These are phyloP conservation scores for Drosophila tropicalis DNA, from an alignment of 1,140 invertebrate species.

Conservation along the genomic window DNA sequence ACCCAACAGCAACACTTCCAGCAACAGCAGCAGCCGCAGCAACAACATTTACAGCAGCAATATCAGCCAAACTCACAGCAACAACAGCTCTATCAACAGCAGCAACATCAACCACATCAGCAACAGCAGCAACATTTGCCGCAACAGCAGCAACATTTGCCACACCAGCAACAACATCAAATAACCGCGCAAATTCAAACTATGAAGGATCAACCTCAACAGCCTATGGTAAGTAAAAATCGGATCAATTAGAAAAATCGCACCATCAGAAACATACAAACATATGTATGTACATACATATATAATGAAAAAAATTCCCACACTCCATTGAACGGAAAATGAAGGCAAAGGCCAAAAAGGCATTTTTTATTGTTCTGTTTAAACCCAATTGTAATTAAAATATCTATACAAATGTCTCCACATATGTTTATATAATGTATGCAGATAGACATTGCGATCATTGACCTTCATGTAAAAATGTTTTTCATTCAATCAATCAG, in stretches of 20 bases:
- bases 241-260: too few relatives aligned
- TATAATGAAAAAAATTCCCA: background rate
- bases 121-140: constrained; percentile 65
- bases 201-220: constrained; percentile 83
- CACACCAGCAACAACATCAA: constrained; percentile 80
- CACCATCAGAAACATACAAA: too few relatives aligned
- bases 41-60: constrained; percentile 62
- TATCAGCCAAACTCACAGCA: constrained; percentile 47
- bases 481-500: constrained; percentile 43
- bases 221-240: constrained; percentile 77
- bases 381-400: constrained; percentile 48
- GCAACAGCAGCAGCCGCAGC: constrained; percentile 62
- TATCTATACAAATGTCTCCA: background rate
- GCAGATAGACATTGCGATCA: constrained; percentile 30
- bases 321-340: too few relatives aligned
- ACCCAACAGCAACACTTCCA: constrained; percentile 44
- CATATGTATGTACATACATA: too few relatives aligned
- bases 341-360: too few relatives aligned
- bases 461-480: constrained; percentile 55
- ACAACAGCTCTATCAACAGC: constrained; percentile 52
- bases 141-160: constrained; percentile 73
- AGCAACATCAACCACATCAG: constrained; percentile 57
- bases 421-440: background rate
- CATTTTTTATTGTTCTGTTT: too few relatives aligned
- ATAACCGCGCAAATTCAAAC: constrained; percentile 83